Evolutionary conservation across 2,797 vertebrate genomes (phyloP).

Genomic region (Ctenochaetus hawaiiensis): DNA sequence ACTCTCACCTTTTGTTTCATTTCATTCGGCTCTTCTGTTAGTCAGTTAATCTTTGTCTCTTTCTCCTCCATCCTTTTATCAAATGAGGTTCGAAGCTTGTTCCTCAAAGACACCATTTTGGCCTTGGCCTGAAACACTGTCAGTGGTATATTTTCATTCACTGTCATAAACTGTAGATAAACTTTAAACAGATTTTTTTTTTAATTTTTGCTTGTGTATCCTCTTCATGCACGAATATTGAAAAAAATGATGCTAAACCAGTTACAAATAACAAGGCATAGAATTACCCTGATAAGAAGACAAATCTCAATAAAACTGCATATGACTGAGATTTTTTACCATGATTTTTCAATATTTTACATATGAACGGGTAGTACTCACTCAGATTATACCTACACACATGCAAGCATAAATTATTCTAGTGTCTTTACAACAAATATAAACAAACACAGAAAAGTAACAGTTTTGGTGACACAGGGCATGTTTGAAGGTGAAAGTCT

Average conservation of each 20-base stretch:
- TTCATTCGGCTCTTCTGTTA: slow-evolving; percentile 46
- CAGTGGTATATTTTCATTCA: slow-evolving; percentile 5
- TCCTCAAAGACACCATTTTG: slow-evolving; percentile 47
- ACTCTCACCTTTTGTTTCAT: slow-evolving; percentile 41
- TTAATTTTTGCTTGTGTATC: too few species aligned
- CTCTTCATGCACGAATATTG: not conserved
- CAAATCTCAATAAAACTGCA: not conserved
- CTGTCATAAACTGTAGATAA: slow-evolving; percentile 2
- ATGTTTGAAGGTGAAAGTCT: slow-evolving; percentile 27
- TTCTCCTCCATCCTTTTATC: slow-evolving; percentile 43
- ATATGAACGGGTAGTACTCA: not conserved
- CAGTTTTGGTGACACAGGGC: slow-evolving; percentile 15
- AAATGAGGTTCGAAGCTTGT: slow-evolving; percentile 14
- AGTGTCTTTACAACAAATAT: not conserved
- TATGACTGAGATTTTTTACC: not conserved
- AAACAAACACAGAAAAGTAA: not conserved
- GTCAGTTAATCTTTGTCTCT: slow-evolving; percentile 37
- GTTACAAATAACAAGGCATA: not conserved
- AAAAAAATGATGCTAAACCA: not conserved
- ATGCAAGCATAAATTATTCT: not conserved
- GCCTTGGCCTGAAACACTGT: slow-evolving; percentile 53
- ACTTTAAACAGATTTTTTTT: not conserved
- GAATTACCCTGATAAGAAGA: slow-evolving; percentile 3
- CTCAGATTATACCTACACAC: not conserved
- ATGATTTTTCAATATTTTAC: not conserved